Percentiles rank a stretch among this genome's conserved stretches.
Conservation (phyloP, 1,140 invertebrate genomes). For the Tetramorium alpestre region DNA sequence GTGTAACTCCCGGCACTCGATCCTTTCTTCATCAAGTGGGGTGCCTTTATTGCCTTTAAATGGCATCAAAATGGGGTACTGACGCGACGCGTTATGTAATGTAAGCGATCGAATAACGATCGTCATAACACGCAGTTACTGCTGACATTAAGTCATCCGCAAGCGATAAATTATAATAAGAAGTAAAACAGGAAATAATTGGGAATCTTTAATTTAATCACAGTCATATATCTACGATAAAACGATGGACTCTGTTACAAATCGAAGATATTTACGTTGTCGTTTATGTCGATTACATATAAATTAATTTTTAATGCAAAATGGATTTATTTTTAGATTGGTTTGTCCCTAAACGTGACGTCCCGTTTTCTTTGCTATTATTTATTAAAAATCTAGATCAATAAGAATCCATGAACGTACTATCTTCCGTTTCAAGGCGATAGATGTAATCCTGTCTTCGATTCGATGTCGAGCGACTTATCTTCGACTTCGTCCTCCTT, state of each 20-base stretch:
- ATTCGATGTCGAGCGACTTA: conserved; percentile 67
- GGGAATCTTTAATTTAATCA: background rate
- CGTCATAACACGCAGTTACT: background rate
- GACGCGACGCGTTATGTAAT: background rate
- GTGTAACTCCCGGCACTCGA: conserved; percentile 20
- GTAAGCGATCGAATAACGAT: background rate
- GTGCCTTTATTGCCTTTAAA: conserved; percentile 52
- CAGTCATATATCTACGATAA: background rate
- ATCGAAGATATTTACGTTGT: background rate
- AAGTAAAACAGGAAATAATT: background rate
- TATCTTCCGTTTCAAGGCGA: background rate
- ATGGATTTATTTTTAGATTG: background rate
- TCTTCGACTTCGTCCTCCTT: conserved; percentile 55
- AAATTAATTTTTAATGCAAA: background rate
- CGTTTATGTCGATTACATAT: background rate
- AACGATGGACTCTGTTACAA: background rate
- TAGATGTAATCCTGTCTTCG: conserved; percentile 64
- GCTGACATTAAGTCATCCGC: background rate
- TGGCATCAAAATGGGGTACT: conserved; percentile 30
- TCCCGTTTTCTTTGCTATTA: background rate
- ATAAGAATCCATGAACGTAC: background rate
- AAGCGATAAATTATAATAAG: background rate
- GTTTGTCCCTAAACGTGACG: background rate
- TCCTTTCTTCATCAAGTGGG: conserved; percentile 48
- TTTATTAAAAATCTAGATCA: background rate